Conservation (phyloP, 2,797 vertebrate species). For the Antrozous pallidus region DNA sequence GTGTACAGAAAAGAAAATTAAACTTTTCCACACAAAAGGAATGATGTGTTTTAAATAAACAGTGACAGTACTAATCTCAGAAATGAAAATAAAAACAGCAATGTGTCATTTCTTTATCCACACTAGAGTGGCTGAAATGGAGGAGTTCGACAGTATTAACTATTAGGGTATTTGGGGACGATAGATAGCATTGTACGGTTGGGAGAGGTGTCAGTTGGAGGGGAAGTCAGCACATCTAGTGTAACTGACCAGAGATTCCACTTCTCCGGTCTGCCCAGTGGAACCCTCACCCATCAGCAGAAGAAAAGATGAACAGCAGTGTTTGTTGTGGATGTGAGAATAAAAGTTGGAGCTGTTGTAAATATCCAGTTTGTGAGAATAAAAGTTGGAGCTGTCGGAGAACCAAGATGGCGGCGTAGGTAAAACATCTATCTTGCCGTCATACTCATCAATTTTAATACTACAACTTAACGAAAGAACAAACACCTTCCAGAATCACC, state of each 20-base stretch:
- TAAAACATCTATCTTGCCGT: too few species aligned
- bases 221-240: not conserved
- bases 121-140: not conserved
- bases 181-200: not conserved
- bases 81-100: slow-evolving; percentile 1
- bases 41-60: not conserved
- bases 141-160: not conserved
- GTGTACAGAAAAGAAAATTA: not conserved
- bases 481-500: too few species aligned
- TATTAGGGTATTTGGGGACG: not conserved
- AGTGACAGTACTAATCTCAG: not conserved
- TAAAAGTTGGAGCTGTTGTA: not conserved
- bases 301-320: not conserved
- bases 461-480: too few species aligned
- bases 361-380: too few species aligned
- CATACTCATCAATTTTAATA: too few species aligned
- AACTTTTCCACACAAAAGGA: not conserved
- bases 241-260: not conserved
- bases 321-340: not conserved
- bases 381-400: too few species aligned
- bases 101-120: not conserved
- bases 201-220: not conserved
- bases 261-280: not conserved
- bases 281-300: not conserved
- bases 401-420: too few species aligned